Evolutionary conservation across 2,797 vertebrate genomes (phyloP).

Genomic region (Rhinatrema bivittatum): DNA sequence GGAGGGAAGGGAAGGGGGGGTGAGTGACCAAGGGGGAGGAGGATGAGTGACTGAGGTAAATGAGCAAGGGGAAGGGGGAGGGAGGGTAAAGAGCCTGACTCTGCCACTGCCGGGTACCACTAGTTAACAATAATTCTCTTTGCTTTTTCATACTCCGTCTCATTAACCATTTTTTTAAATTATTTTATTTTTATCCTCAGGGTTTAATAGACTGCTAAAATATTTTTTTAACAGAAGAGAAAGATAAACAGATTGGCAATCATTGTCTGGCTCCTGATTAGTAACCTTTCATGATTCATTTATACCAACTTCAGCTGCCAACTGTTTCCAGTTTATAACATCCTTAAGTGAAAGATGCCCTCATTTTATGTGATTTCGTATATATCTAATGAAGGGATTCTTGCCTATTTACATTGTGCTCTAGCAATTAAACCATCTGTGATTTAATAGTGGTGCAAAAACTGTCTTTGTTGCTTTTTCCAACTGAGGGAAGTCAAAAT

Average conservation of each 20-base stretch:
- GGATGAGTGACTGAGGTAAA: no score
- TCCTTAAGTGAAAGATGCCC: constrained; percentile 23
- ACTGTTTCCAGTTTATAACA: constrained; percentile 22
- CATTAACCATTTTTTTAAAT: constrained; percentile 8
- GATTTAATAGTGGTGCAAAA: background rate
- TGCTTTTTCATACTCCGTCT: no score
- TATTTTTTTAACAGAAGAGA: constrained; percentile 7
- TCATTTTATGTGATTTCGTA: constrained; percentile 20
- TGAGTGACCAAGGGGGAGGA: no score
- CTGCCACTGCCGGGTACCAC: no score
- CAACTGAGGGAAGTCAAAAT: no score
- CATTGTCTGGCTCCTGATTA: constrained; percentile 20
- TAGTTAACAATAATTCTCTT: constrained; percentile 28
- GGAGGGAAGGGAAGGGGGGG: no score
- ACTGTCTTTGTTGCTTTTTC: no score
- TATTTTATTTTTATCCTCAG: constrained; percentile 17
- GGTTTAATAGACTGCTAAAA: constrained; percentile 6
- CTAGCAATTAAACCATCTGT: constrained; percentile 9
- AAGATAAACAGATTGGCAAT: constrained; percentile 19
- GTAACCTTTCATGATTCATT: constrained; percentile 31
- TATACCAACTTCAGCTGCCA: constrained; percentile 37
- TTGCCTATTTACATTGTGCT: background rate
- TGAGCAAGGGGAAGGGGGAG: no score
- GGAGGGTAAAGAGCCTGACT: no score
- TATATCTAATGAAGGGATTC: constrained; percentile 14